Conservation (phyloP, 1,140 invertebrate genomes). For the Varroa destructor region DNA sequence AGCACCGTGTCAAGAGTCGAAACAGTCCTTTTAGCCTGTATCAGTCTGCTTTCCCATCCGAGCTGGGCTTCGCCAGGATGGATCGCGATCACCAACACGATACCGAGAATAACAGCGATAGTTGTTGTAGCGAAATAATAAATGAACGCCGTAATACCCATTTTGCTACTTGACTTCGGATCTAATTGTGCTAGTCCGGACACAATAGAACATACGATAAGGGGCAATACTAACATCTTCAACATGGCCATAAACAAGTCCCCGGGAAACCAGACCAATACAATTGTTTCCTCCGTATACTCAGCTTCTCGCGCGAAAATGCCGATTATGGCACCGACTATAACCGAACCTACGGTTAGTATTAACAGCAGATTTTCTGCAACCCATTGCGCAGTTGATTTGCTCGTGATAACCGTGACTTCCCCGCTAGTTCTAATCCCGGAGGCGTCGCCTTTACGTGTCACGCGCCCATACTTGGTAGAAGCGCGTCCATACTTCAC, state of each 20-base stretch:
- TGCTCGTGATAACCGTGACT: too few relatives aligned
- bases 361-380: too few relatives aligned
- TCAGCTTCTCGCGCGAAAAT: too few relatives aligned
- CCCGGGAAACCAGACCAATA: constrained; percentile 48
- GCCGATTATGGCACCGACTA: too few relatives aligned
- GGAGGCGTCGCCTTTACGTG: too few relatives aligned
- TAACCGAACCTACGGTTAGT: too few relatives aligned
- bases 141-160: constrained; percentile 58
- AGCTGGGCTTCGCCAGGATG: constrained; percentile 54
- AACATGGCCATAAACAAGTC: constrained; percentile 77
- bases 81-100: constrained; percentile 67
- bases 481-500: too few relatives aligned
- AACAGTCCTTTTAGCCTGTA: constrained; percentile 44
- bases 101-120: constrained; percentile 69
- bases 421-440: too few relatives aligned
- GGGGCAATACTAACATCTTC: constrained; percentile 71
- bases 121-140: constrained; percentile 84
- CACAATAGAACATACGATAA: constrained; percentile 71
- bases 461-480: too few relatives aligned
- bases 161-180: constrained; percentile 51
- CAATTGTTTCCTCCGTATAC: too few relatives aligned
- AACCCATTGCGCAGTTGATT: too few relatives aligned
- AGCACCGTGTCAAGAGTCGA: constrained; percentile 28
- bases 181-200: constrained; percentile 71
- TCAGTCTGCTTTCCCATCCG: constrained; percentile 39